Percentiles rank a stretch among this genome's conserved stretches.
These are phyloP conservation scores for Melospiza georgiana DNA, from an alignment of 2,113 vertebrate genomes.

Conservation along the genomic window DNA sequence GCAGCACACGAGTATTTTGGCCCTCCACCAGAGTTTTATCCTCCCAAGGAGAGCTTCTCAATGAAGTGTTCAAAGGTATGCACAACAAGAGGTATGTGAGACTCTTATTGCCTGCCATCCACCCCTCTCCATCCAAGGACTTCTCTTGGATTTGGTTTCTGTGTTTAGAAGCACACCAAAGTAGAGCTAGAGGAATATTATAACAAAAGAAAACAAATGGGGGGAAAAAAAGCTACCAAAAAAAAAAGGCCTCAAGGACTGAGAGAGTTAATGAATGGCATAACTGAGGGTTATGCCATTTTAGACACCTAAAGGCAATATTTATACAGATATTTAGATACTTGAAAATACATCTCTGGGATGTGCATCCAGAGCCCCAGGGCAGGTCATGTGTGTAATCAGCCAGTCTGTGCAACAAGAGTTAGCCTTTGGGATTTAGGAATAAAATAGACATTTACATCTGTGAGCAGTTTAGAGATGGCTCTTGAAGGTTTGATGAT, in stretches of 20 bases:
- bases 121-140: background rate
- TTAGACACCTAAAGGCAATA: background rate
- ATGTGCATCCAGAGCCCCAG: background rate
- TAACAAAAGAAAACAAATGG: background rate
- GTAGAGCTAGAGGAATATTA: background rate
- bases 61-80: conserved; percentile 73
- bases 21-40: background rate
- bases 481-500: background rate
- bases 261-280: background rate
- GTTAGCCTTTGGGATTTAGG: background rate
- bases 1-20: background rate
- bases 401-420: background rate
- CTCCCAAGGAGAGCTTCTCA: conserved; percentile 62
- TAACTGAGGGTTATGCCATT: background rate
- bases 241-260: background rate
- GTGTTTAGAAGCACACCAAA: background rate
- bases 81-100: conserved; percentile 72
- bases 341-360: background rate
- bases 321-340: background rate
- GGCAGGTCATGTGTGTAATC: background rate
- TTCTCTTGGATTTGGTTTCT: background rate
- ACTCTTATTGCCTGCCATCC: background rate
- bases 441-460: background rate
- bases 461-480: background rate
- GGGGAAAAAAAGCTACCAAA: background rate